Evolutionary conservation across 2,888 invertebrate genomes (phyloP).

Genomic region (Patella ulyssiponensis): DNA sequence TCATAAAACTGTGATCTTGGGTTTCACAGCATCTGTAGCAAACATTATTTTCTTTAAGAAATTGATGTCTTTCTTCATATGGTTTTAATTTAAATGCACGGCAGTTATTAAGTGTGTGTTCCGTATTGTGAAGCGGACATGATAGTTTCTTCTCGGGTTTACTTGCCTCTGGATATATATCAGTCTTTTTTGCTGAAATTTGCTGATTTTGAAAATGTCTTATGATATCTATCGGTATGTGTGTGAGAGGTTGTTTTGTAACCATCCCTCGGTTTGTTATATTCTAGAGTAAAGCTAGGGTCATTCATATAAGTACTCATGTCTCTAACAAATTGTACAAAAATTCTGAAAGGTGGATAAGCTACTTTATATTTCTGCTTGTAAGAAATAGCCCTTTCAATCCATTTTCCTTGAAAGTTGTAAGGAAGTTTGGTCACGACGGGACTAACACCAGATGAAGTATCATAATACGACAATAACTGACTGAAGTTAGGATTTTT

Average conservation of each 20-base stretch:
- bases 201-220: no score
- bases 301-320: no score
- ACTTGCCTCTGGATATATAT: not conserved
- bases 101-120: not conserved
- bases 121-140: not conserved
- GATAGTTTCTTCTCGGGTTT: not conserved
- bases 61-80: not conserved
- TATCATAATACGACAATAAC: constrained; percentile 25
- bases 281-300: no score
- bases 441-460: constrained; percentile 24
- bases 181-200: no score
- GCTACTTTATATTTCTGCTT: no score
- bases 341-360: no score
- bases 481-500: not conserved
- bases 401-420: no score
- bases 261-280: no score
- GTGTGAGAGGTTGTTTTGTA: no score
- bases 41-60: not conserved
- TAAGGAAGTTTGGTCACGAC: constrained; percentile 32
- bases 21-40: not conserved
- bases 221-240: no score
- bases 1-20: not conserved
- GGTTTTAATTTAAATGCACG: not conserved
- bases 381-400: no score
- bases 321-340: no score